These are phyloP conservation scores for Thereva nobilitata DNA, from an alignment of 2,888 invertebrate species.

Conservation along the genomic window DNA sequence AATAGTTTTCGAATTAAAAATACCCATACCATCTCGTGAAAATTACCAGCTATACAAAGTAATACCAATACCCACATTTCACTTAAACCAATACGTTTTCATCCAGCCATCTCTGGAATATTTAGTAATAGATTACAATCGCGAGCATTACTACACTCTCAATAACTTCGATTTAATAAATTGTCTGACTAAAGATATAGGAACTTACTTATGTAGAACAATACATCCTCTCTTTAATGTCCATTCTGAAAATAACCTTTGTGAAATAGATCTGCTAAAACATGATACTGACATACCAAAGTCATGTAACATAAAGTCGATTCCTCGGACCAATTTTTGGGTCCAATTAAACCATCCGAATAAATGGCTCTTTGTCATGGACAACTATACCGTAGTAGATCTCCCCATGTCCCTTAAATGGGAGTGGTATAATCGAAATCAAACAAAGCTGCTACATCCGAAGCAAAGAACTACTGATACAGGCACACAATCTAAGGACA, in stretches of 20 bases:
- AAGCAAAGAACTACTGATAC: too few species aligned
- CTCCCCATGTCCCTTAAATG: too few species aligned
- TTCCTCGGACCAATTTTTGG: background rate
- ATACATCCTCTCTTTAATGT: background rate
- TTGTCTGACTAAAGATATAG: background rate
- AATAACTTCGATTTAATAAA: background rate
- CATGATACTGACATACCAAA: background rate
- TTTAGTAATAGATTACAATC: slow-evolving; percentile 1
- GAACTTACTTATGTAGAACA: background rate
- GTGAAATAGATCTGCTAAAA: slow-evolving; percentile 2
- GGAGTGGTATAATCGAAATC: too few species aligned
- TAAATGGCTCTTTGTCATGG: too few species aligned
- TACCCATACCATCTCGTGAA: too few species aligned
- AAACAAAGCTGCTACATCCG: too few species aligned
- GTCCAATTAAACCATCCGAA: too few species aligned
- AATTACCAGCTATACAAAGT: too few species aligned
- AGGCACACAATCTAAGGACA: too few species aligned
- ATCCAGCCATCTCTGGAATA: background rate
- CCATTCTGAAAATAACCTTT: background rate
- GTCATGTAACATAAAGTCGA: background rate
- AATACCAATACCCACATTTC: too few species aligned
- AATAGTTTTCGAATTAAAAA: background rate
- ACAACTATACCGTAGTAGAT: too few species aligned
- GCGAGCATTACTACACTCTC: background rate
- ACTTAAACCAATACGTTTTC: too few species aligned